Evolutionary conservation across 2,888 invertebrate species (phyloP).

Genomic region (Allacma fusca): DNA sequence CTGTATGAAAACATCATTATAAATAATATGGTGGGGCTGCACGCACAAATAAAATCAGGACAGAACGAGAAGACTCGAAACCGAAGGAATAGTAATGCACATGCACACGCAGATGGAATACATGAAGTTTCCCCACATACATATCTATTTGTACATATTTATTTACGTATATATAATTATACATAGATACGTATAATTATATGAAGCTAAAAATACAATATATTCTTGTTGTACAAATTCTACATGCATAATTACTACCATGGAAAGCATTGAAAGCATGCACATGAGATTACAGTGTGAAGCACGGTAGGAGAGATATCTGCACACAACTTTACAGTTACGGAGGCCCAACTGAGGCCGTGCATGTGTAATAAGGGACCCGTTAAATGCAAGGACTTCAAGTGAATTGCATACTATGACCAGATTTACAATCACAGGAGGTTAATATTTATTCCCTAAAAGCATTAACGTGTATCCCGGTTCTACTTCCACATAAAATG

Average conservation of each 20-base stretch:
- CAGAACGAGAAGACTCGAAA: neutral
- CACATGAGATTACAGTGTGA: no score
- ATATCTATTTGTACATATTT: no score
- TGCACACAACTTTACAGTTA: no score
- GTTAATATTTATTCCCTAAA: conserved; percentile 16
- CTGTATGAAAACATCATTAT: conserved; percentile 7
- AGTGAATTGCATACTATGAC: neutral
- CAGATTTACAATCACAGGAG: conserved; percentile 12
- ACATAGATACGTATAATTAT: no score
- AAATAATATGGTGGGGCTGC: conserved; percentile 13
- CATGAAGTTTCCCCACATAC: no score
- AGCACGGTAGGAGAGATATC: no score
- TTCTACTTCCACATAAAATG: neutral
- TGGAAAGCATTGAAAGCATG: no score
- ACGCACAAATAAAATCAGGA: conserved; percentile 6
- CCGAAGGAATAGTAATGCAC: conserved; percentile 22
- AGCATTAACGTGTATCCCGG: conserved; percentile 10
- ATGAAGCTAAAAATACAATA: no score
- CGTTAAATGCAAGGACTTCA: neutral
- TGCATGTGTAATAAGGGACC: conserved; percentile 2
- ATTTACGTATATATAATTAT: no score
- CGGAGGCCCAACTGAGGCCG: no score
- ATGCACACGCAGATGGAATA: neutral
- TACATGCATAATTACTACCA: no score
- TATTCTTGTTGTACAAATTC: no score